Evolutionary conservation across 1,140 invertebrate genomes (phyloP).

Genomic region (Ceratitis capitata): DNA sequence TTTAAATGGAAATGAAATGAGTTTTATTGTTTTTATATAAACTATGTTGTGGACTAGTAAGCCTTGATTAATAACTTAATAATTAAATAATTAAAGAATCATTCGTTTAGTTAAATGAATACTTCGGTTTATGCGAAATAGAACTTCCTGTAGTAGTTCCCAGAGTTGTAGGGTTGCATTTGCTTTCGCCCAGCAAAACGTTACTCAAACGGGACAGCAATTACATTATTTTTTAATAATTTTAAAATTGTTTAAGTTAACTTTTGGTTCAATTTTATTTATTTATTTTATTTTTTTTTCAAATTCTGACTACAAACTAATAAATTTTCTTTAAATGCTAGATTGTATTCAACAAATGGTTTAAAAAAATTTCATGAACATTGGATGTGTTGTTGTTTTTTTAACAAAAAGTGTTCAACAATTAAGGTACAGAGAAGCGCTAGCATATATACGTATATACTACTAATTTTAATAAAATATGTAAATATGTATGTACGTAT

Average conservation of each 20-base stretch:
- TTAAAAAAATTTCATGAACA: background rate
- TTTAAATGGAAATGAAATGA: background rate
- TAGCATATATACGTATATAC: background rate
- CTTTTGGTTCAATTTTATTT: background rate
- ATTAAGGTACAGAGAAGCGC: slow-evolving; percentile 29
- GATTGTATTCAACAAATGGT: background rate
- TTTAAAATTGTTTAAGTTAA: no score
- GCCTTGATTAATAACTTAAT: background rate
- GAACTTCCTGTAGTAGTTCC: background rate
- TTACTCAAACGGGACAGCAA: background rate
- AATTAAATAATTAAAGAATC: background rate
- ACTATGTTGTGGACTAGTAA: background rate
- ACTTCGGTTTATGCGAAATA: background rate
- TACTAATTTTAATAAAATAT: slow-evolving; percentile 5
- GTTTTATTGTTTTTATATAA: background rate
- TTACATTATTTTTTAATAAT: background rate
- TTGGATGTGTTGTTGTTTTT: background rate
- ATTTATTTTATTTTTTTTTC: background rate
- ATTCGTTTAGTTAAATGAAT: no score
- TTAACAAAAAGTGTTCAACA: background rate
- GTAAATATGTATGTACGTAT: slow-evolving; percentile 1
- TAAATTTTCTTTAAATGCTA: background rate
- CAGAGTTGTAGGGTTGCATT: background rate
- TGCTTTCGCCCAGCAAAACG: background rate
- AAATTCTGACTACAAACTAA: background rate